phyloP scores from a whole-genome alignment of 53 echinoderm and acorn worm species.

The Luidia sarsii region DNA sequence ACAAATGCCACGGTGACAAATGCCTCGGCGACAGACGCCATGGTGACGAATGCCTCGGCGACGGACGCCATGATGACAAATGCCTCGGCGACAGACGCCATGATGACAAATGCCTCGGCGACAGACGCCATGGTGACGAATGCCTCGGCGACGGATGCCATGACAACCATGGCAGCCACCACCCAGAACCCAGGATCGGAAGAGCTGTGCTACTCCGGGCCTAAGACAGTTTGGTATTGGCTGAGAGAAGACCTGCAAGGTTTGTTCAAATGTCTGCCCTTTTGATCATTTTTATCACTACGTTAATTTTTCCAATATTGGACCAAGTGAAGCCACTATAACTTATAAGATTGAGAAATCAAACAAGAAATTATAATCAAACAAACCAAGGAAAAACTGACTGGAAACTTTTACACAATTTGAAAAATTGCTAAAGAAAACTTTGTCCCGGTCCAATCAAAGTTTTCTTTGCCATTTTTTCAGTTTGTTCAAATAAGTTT shows the following conservation, averaged over 20 bases:
- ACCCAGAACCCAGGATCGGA: background rate
- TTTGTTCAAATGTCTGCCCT: slow-evolving; percentile 20
- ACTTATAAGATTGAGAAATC: too few relatives aligned
- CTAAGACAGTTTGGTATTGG: slow-evolving; percentile 83
- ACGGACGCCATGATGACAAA: background rate
- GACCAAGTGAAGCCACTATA: too few relatives aligned
- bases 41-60: background rate
- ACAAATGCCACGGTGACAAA: background rate
- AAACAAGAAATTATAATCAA: too few relatives aligned
- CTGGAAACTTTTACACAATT: too few relatives aligned
- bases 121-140: background rate
- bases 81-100: background rate
- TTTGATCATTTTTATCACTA: background rate
- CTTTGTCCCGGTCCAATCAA: too few relatives aligned
- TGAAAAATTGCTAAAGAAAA: too few relatives aligned
- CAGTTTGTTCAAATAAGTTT: too few relatives aligned
- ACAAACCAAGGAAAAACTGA: too few relatives aligned
- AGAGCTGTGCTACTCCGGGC: background rate
- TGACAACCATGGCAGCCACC: background rate
- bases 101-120: background rate
- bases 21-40: background rate
- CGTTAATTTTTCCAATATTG: background rate
- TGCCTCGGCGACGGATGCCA: background rate
- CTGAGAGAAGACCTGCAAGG: slow-evolving; percentile 72
- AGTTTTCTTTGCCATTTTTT: too few relatives aligned